phyloP scores from a whole-genome alignment of 2,888 invertebrate genomes.

The Brenthis hecate region DNA sequence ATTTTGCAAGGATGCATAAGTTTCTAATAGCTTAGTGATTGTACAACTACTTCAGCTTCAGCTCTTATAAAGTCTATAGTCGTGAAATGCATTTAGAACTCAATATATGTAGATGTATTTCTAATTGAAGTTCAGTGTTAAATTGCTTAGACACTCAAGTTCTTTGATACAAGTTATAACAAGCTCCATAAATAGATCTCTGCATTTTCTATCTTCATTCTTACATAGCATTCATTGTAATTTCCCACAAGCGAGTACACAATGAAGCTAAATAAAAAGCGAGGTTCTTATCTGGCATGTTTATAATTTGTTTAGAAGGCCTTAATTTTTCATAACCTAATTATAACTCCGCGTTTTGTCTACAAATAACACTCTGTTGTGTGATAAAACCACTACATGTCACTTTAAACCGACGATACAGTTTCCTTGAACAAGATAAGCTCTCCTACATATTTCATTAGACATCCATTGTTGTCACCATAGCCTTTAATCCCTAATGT shows the following conservation, averaged over 20 bases:
- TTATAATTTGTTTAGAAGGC: too few species aligned
- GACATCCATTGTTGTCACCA: slow-evolving; percentile 15
- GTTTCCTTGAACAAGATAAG: slow-evolving; percentile 7
- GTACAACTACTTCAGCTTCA: too few species aligned
- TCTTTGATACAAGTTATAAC: slow-evolving; percentile 20
- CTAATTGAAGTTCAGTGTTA: slow-evolving; percentile 8
- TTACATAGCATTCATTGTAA: not conserved
- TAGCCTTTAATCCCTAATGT: slow-evolving; percentile 12
- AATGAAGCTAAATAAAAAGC: too few species aligned
- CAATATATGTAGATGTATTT: slow-evolving; percentile 6
- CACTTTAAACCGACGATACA: not conserved
- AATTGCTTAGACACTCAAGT: slow-evolving; percentile 20
- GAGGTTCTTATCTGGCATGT: too few species aligned
- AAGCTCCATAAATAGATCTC: slow-evolving; percentile 21
- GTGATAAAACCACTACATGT: not conserved
- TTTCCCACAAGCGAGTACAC: not conserved
- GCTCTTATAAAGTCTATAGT: not conserved
- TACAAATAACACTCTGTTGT: too few species aligned
- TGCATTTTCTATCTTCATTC: slow-evolving; percentile 11
- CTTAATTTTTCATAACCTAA: too few species aligned
- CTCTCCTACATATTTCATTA: slow-evolving; percentile 1
- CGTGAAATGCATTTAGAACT: slow-evolving; percentile 4
- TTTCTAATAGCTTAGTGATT: too few species aligned
- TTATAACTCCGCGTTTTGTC: too few species aligned
- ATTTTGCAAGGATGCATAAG: too few species aligned